Percentiles rank a stretch among this genome's conserved stretches.
Conservation (phyloP, 2,113 vertebrate genomes). For the Platichthys stellatus region DNA sequence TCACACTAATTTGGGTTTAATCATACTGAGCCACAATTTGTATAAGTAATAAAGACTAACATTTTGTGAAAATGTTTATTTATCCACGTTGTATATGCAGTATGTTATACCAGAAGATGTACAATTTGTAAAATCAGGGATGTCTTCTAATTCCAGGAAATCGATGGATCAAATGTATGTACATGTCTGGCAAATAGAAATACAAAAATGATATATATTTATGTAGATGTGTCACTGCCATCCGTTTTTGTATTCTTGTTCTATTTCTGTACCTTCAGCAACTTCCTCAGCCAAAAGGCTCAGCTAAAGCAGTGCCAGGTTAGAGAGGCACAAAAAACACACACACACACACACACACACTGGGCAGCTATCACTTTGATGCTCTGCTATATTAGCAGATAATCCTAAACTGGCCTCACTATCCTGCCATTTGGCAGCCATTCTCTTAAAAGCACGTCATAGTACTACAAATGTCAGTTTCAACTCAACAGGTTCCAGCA, state of each 20-base stretch:
- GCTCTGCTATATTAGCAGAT: constrained; percentile 47
- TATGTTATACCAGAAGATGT: no score
- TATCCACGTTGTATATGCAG: no score
- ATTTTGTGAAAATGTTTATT: no score
- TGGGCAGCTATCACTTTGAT: constrained; percentile 21
- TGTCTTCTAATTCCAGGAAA: no score
- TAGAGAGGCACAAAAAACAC: constrained; percentile 22
- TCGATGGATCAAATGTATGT: no score
- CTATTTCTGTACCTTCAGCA: constrained; percentile 21
- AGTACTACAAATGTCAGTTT: background rate
- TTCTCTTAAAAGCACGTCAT: background rate
- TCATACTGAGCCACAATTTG: background rate
- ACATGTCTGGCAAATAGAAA: no score
- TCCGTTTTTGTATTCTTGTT: background rate
- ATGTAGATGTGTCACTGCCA: no score
- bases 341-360: background rate
- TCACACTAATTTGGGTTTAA: background rate
- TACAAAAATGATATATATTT: no score
- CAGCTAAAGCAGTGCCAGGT: constrained; percentile 46
- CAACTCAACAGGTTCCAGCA: background rate
- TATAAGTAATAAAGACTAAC: background rate
- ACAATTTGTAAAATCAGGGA: no score
- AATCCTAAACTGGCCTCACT: constrained; percentile 33
- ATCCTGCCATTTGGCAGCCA: constrained; percentile 12
- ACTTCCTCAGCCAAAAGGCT: constrained; percentile 21